Percentiles rank a stretch among this genome's conserved stretches.
These are phyloP conservation scores for Neogobius melanostomus DNA, from an alignment of 2,113 vertebrate genomes.

Conservation along the genomic window DNA sequence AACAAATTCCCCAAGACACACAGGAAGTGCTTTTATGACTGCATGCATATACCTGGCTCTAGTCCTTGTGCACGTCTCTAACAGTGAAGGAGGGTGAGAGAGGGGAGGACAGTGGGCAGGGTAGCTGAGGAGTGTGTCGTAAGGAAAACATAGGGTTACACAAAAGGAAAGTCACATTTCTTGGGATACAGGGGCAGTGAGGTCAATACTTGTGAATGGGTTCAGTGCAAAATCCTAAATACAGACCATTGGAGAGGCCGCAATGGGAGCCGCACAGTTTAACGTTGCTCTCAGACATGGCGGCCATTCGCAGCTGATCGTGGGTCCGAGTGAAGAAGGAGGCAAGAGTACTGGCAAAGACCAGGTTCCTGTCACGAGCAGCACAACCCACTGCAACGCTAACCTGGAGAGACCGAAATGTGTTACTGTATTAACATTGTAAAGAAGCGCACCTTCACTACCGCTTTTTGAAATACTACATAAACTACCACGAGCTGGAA, in stretches of 20 bases:
- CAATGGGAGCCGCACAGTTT: slow-evolving; percentile 94
- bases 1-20: not conserved
- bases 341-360: slow-evolving; percentile 89
- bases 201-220: slow-evolving; percentile 21
- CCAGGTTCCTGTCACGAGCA: slow-evolving; percentile 85
- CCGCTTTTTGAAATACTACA: too few relatives aligned
- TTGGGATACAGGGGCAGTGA: slow-evolving; percentile 14
- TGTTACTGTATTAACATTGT: too few relatives aligned
- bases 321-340: slow-evolving; percentile 90
- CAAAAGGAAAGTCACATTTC: slow-evolving; percentile 15
- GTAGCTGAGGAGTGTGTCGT: slow-evolving; percentile 42
- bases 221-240: slow-evolving; percentile 12
- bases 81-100: slow-evolving; percentile 68
- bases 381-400: slow-evolving; percentile 88
- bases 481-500: too few relatives aligned
- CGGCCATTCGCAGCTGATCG: slow-evolving; percentile 93
- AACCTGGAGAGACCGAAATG: slow-evolving; percentile 72
- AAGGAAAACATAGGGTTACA: slow-evolving; percentile 69
- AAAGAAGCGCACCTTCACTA: too few relatives aligned
- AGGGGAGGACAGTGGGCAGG: slow-evolving; percentile 63
- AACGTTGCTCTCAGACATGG: slow-evolving; percentile 93
- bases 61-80: slow-evolving; percentile 65
- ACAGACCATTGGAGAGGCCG: slow-evolving; percentile 92
- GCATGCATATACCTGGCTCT: slow-evolving; percentile 77
- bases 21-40: slow-evolving; percentile 34